Conservation (phyloP, 2,113 vertebrate species). For the Ellobius talpinus region DNA sequence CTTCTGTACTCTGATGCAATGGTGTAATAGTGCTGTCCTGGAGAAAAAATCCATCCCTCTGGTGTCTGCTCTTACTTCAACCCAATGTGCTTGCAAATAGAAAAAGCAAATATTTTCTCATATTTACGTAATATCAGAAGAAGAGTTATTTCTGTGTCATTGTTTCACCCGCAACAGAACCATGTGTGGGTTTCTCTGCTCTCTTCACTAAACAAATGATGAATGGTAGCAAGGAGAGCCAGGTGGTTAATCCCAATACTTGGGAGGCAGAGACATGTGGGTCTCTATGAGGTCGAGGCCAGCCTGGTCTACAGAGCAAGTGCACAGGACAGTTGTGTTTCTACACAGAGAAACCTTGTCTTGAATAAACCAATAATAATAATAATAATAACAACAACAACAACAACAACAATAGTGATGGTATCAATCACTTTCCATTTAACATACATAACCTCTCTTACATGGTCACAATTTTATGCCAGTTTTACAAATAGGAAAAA, state of each 20-base stretch:
- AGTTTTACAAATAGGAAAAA: background rate
- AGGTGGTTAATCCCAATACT: background rate
- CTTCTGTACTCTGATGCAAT: background rate
- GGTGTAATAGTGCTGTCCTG: background rate
- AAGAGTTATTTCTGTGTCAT: fast-evolving
- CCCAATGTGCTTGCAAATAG: no score
- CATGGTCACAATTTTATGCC: background rate
- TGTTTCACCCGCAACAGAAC: background rate
- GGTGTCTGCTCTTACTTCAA: background rate
- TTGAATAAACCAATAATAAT: background rate
- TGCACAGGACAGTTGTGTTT: background rate
- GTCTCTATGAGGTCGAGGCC: background rate
- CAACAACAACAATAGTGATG: no score
- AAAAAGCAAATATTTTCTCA: background rate
- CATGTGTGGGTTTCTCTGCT: background rate
- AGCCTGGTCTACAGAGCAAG: background rate
- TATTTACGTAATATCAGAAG: fast-evolving
- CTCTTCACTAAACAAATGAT: background rate
- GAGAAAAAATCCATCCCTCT: background rate
- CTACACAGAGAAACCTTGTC: background rate
- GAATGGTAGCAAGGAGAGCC: no score
- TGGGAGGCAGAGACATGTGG: background rate
- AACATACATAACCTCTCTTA: background rate
- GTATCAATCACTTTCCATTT: background rate
- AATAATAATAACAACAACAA: no score